Conservation (phyloP, 2,888 invertebrate species). For the Nipponacmea schrenckii region DNA sequence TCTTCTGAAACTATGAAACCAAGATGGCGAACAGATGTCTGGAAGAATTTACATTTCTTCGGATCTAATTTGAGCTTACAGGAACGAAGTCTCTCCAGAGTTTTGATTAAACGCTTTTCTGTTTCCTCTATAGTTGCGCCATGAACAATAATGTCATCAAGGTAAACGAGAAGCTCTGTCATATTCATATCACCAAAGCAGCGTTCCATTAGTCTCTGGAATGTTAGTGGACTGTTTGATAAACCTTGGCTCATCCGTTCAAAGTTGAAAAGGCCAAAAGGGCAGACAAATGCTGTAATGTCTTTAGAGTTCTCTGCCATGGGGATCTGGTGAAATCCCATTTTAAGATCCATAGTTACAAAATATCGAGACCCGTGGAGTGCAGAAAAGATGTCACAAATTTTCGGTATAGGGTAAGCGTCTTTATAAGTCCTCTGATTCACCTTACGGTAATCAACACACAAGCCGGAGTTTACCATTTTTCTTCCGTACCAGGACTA, state of each 20-base stretch:
- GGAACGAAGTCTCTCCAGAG: not conserved
- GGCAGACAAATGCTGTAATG: slow-evolving; percentile 13
- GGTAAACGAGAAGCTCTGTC: slow-evolving; percentile 15
- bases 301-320: slow-evolving; percentile 13
- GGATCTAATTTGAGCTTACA: slow-evolving; percentile 15
- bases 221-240: slow-evolving; percentile 6
- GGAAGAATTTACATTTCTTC: slow-evolving; percentile 10
- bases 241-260: slow-evolving; percentile 9
- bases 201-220: slow-evolving; percentile 13
- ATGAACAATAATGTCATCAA: slow-evolving; percentile 16
- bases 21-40: not conserved
- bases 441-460: slow-evolving; percentile 5
- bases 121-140: slow-evolving; percentile 4
- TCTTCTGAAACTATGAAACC: not conserved
- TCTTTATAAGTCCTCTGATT: slow-evolving; percentile 8
- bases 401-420: slow-evolving; percentile 8
- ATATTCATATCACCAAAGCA: slow-evolving; percentile 20
- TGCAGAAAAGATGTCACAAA: slow-evolving; percentile 12
- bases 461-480: slow-evolving; percentile 9
- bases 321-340: slow-evolving; percentile 13
- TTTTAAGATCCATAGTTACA: slow-evolving; percentile 3
- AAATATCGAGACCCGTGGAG: slow-evolving; percentile 8
- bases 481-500: slow-evolving; percentile 11
- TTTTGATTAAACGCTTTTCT: not conserved
- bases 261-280: slow-evolving; percentile 10